Percentiles rank a stretch among this genome's conserved stretches.
Evolutionary conservation across 2,113 vertebrate species (phyloP).

Genomic region (Heteronetta atricapilla): DNA sequence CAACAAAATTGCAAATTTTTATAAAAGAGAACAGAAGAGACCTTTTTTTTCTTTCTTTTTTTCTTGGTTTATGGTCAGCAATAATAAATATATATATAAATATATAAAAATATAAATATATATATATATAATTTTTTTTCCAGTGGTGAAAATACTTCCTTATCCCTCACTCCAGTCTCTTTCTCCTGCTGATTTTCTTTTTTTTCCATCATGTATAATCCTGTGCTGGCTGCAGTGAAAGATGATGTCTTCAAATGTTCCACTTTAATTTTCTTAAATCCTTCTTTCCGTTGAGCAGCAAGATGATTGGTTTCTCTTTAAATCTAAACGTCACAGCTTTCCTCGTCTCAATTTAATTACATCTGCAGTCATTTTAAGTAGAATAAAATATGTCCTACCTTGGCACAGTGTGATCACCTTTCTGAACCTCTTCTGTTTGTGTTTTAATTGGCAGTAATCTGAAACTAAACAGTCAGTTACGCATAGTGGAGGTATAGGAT

Average conservation of each 20-base stretch:
- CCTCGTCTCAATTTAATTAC: not conserved
- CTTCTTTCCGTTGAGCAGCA: not conserved
- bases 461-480: not conserved
- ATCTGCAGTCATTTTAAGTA: not conserved
- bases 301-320: constrained; percentile 19
- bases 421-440: not conserved
- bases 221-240: not conserved
- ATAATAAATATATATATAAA: not conserved
- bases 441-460: constrained; percentile 27
- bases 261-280: not conserved
- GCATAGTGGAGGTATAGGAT: not conserved
- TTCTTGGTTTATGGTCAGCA: not conserved
- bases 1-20: not conserved
- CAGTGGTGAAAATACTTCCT: not conserved
- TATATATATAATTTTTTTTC: not conserved
- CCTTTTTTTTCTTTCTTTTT: not conserved
- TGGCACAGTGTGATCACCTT: not conserved
- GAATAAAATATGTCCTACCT: not conserved
- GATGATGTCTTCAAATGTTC: not conserved
- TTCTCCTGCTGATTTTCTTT: not conserved
- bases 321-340: not conserved
- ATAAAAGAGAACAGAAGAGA: not conserved
- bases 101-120: too few relatives aligned
- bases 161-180: not conserved
- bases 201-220: not conserved